These are phyloP conservation scores for Athalia cordata DNA, from an alignment of 2,888 invertebrate genomes.

Conservation along the genomic window DNA sequence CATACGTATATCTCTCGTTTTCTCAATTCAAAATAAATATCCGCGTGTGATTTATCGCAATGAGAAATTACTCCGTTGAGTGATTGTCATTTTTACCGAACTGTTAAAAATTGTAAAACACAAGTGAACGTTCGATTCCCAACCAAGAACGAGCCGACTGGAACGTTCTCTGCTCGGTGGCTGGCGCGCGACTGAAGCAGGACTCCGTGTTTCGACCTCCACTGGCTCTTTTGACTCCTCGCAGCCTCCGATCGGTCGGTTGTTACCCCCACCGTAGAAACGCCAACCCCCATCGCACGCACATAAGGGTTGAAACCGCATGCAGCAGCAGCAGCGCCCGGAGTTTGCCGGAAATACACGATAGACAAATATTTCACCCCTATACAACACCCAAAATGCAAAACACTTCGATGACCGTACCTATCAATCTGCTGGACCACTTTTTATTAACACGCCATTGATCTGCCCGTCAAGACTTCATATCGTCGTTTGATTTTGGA, in stretches of 20 bases:
- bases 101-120: neutral
- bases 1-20: neutral
- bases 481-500: neutral
- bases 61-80: neutral
- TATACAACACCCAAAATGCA: slow-evolving; percentile 6
- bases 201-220: slow-evolving; percentile 59
- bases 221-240: slow-evolving; percentile 66
- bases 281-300: slow-evolving; percentile 46
- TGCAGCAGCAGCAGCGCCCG: slow-evolving; percentile 28
- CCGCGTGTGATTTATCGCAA: neutral
- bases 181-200: slow-evolving; percentile 70
- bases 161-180: slow-evolving; percentile 61
- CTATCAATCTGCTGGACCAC: slow-evolving; percentile 11
- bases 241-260: slow-evolving; percentile 69
- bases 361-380: slow-evolving; percentile 32
- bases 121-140: slow-evolving; percentile 2
- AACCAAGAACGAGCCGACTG: slow-evolving; percentile 3
- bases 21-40: neutral
- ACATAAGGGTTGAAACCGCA: slow-evolving; percentile 43
- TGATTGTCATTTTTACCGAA: neutral
- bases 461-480: neutral
- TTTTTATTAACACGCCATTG: neutral
- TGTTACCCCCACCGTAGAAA: slow-evolving; percentile 59
- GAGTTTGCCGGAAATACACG: slow-evolving; percentile 27
- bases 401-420: slow-evolving; percentile 35